Evolutionary conservation across 2,797 vertebrate genomes (phyloP).

Genomic region (Ficedula albicollis): DNA sequence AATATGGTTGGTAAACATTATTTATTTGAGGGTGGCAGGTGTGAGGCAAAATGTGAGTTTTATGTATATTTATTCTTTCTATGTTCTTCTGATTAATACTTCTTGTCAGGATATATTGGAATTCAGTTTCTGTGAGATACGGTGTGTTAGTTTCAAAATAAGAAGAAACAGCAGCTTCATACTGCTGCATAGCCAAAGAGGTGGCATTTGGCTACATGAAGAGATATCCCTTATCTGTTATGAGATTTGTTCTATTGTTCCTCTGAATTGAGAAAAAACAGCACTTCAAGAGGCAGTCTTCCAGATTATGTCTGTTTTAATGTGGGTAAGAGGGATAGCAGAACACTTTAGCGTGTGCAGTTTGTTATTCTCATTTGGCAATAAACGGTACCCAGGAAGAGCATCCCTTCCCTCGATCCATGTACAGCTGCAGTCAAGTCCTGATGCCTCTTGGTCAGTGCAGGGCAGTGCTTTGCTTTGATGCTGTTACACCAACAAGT

Average conservation of each 20-base stretch:
- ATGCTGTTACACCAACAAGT: not conserved
- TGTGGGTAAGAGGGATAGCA: not conserved
- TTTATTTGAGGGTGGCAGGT: not conserved
- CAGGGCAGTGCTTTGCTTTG: not conserved
- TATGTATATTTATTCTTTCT: not conserved
- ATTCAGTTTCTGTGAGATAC: not conserved
- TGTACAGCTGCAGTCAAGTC: not conserved
- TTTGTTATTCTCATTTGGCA: not conserved
- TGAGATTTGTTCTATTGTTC: not conserved
- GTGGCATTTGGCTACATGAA: not conserved
- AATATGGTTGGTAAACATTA: not conserved
- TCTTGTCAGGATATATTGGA: not conserved
- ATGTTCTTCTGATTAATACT: not conserved
- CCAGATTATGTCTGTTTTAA: not conserved
- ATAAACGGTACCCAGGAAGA: not conserved
- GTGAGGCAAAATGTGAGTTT: not conserved
- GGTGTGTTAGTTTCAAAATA: not conserved
- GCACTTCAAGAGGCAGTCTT: not conserved
- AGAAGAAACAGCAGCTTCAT: not conserved
- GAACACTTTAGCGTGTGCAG: not conserved
- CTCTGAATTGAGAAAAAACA: not conserved
- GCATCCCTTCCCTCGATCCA: not conserved
- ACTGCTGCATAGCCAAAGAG: not conserved
- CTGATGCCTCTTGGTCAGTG: accelerated
- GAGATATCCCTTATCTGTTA: not conserved